phyloP scores from a whole-genome alignment of 1,140 invertebrate species.

The Ips typographus region DNA sequence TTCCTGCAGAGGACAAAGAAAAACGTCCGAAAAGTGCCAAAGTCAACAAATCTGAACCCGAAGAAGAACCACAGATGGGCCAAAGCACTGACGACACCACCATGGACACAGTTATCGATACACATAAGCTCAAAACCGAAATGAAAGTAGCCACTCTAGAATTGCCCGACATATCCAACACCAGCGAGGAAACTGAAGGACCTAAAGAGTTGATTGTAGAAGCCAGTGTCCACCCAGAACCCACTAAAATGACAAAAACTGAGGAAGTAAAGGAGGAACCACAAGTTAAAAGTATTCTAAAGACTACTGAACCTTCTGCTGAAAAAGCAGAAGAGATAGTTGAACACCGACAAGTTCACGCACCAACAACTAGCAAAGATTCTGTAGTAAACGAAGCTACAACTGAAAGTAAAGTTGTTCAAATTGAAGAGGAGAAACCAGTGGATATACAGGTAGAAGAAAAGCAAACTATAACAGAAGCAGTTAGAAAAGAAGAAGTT shows the following conservation, averaged over 20 bases:
- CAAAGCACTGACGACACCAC: slow-evolving; percentile 22
- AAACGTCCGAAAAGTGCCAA: slow-evolving; percentile 44
- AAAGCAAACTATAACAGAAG: slow-evolving; percentile 30
- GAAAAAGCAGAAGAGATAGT: slow-evolving; percentile 41
- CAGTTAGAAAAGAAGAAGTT: slow-evolving; percentile 18
- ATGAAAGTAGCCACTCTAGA: slow-evolving; percentile 11
- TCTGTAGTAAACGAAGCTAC: not conserved
- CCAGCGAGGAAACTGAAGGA: slow-evolving; percentile 42
- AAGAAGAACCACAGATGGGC: not conserved
- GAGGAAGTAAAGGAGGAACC: slow-evolving; percentile 13
- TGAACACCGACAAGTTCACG: slow-evolving; percentile 22
- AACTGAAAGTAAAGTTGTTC: not conserved
- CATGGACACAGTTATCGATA: slow-evolving; percentile 36
- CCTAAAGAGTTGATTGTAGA: slow-evolving; percentile 35
- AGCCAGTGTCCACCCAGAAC: slow-evolving; percentile 40
- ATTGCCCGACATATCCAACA: slow-evolving; percentile 36
- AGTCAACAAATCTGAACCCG: slow-evolving; percentile 36
- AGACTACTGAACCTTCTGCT: slow-evolving; percentile 9
- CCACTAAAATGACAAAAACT: slow-evolving; percentile 25
- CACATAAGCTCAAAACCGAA: slow-evolving; percentile 30
- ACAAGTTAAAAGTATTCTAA: slow-evolving; percentile 17
- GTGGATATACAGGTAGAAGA: slow-evolving; percentile 2
- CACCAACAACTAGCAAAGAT: not conserved
- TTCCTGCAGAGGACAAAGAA: slow-evolving; percentile 37
- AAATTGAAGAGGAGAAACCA: not conserved